Percentiles rank a stretch among this genome's conserved stretches.
phyloP scores from a whole-genome alignment of 2,888 invertebrate genomes.

The Drosophila histrio region DNA sequence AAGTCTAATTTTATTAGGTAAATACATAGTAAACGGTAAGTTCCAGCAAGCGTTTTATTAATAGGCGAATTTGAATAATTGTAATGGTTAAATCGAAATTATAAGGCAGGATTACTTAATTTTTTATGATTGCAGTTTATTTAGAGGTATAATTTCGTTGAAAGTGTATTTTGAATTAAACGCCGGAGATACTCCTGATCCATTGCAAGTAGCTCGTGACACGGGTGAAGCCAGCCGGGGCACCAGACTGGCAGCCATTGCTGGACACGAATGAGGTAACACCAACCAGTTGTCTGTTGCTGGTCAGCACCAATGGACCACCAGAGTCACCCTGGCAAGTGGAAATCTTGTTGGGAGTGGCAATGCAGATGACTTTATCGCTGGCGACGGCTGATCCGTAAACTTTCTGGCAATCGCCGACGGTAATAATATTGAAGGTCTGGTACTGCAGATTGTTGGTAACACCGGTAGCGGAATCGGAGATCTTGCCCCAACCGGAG shows the following conservation, averaged over 20 bases:
- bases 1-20: too few relatives aligned
- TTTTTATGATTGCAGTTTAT: constrained; percentile 8
- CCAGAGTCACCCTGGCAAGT: constrained; percentile 79
- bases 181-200: constrained; percentile 54
- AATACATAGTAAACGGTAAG: too few relatives aligned
- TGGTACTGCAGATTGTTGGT: constrained; percentile 76
- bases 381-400: constrained; percentile 38
- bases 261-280: constrained; percentile 58
- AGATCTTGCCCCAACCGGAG: constrained; percentile 84
- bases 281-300: constrained; percentile 54
- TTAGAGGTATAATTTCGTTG: not conserved
- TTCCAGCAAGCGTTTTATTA: too few relatives aligned
- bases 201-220: constrained; percentile 60
- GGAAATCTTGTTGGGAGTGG: constrained; percentile 57
- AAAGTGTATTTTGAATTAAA: constrained; percentile 46
- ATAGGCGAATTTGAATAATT: too few relatives aligned
- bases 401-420: constrained; percentile 66
- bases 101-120: too few relatives aligned
- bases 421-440: constrained; percentile 71
- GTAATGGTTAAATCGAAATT: too few relatives aligned
- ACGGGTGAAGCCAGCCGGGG: constrained; percentile 64
- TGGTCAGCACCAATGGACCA: constrained; percentile 69
- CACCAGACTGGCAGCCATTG: constrained; percentile 52
- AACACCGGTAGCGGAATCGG: constrained; percentile 45
- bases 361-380: constrained; percentile 62